phyloP scores from a whole-genome alignment of 2,113 vertebrate genomes.

The Mola mola region DNA sequence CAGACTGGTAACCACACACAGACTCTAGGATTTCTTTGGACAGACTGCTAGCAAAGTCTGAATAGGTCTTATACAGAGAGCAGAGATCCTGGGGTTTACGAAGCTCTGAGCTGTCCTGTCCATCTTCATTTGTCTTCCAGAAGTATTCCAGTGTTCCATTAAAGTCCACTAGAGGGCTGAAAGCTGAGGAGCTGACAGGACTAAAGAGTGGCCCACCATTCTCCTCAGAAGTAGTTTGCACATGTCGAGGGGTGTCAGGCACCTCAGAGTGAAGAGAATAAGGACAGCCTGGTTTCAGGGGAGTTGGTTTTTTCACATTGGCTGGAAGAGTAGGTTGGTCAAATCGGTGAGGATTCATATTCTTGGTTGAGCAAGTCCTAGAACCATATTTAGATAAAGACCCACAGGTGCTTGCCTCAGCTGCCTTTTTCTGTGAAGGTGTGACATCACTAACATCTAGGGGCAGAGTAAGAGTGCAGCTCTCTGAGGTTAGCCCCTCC shows the following conservation, averaged over 20 bases:
- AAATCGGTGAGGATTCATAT: constrained; percentile 95
- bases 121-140: constrained; percentile 80
- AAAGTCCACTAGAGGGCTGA: constrained; percentile 89
- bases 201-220: constrained; percentile 88
- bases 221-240: constrained; percentile 87
- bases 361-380: constrained; percentile 74
- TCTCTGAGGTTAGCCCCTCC: constrained; percentile 79
- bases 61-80: constrained; percentile 83
- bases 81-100: constrained; percentile 79
- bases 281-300: constrained; percentile 90
- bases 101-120: constrained; percentile 69
- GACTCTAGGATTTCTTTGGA: constrained; percentile 91
- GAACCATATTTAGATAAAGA: constrained; percentile 73
- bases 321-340: constrained; percentile 91
- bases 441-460: constrained; percentile 75
- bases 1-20: constrained; percentile 84
- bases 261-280: constrained; percentile 84
- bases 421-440: constrained; percentile 73
- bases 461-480: constrained; percentile 72
- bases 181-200: constrained; percentile 92
- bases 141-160: constrained; percentile 85
- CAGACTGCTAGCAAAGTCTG: constrained; percentile 89
- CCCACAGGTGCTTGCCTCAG: constrained; percentile 55
- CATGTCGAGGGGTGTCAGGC: constrained; percentile 87
- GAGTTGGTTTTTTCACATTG: constrained; percentile 94